Conservation (phyloP, 2,113 vertebrate species). For the Cyprinodon tularosa region DNA sequence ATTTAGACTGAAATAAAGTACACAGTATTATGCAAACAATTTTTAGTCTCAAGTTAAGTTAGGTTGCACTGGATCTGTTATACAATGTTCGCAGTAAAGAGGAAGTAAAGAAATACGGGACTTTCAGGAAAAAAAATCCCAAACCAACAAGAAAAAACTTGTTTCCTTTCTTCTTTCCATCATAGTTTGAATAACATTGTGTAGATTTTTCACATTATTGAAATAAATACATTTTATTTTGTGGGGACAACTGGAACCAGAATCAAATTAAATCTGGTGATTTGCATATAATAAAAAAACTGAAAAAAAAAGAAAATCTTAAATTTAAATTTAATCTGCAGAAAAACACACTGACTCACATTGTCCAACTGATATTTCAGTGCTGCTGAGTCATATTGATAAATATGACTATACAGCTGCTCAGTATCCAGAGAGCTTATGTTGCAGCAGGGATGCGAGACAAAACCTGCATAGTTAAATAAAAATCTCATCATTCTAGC, state of each 20-base stretch:
- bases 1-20: not conserved
- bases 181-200: not conserved
- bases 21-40: too few species aligned
- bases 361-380: constrained; percentile 18
- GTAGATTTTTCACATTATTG: not conserved
- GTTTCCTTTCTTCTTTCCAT: not conserved
- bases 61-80: not conserved
- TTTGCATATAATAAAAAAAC: constrained; percentile 1
- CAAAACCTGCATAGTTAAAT: not conserved
- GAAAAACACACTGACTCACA: constrained; percentile 37
- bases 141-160: not conserved
- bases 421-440: constrained; percentile 21
- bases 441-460: not conserved
- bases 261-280: constrained; percentile 6
- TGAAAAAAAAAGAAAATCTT: not conserved
- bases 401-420: constrained; percentile 32
- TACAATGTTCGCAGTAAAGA: not conserved
- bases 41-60: not conserved
- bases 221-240: not conserved
- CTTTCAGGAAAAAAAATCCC: not conserved
- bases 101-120: not conserved
- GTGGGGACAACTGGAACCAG: not conserved
- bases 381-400: constrained; percentile 68
- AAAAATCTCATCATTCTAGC: not conserved
- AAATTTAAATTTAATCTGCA: not conserved